A percentile compares a stretch with the other conserved stretches of the same genome.
Conservation (phyloP, 2,888 invertebrate genomes). For the Ectemnius continuus region DNA sequence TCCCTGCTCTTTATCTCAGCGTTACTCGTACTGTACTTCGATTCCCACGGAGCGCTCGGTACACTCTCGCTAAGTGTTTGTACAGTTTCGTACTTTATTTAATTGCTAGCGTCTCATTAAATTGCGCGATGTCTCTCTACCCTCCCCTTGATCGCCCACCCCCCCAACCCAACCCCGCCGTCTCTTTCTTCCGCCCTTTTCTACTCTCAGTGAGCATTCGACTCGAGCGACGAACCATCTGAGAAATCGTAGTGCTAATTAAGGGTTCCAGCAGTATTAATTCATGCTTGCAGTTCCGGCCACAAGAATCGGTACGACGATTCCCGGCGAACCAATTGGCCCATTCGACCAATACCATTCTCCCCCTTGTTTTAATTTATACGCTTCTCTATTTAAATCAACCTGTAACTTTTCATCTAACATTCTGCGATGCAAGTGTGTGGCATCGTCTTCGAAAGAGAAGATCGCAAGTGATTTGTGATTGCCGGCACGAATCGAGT, state of each 20-base stretch:
- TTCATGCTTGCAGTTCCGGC: not conserved
- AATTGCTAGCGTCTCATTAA: constrained; percentile 1
- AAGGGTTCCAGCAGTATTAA: constrained; percentile 8
- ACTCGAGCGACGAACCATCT: not conserved
- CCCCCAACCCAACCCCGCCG: too few relatives aligned
- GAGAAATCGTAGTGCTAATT: not conserved
- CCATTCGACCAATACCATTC: too few relatives aligned
- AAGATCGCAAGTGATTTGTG: too few relatives aligned
- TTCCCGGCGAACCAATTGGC: too few relatives aligned
- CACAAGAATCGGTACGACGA: too few relatives aligned
- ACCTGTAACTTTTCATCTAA: too few relatives aligned
- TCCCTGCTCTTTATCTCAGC: not conserved
- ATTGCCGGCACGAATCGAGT: too few relatives aligned
- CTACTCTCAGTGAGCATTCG: not conserved
- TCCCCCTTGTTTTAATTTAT: too few relatives aligned
- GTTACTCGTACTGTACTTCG: not conserved
- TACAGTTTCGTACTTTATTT: constrained; percentile 9
- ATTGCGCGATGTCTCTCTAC: not conserved
- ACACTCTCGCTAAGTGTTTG: constrained; percentile 7
- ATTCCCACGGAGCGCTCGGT: constrained; percentile 1
- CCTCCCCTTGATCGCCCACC: not conserved
- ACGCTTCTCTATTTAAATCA: too few relatives aligned
- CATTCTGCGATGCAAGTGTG: not conserved
- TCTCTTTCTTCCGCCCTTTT: too few relatives aligned
- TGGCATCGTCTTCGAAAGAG: not conserved